These are phyloP conservation scores for Epinephelus fuscoguttatus DNA, from an alignment of 2,113 vertebrate genomes.

Conservation along the genomic window DNA sequence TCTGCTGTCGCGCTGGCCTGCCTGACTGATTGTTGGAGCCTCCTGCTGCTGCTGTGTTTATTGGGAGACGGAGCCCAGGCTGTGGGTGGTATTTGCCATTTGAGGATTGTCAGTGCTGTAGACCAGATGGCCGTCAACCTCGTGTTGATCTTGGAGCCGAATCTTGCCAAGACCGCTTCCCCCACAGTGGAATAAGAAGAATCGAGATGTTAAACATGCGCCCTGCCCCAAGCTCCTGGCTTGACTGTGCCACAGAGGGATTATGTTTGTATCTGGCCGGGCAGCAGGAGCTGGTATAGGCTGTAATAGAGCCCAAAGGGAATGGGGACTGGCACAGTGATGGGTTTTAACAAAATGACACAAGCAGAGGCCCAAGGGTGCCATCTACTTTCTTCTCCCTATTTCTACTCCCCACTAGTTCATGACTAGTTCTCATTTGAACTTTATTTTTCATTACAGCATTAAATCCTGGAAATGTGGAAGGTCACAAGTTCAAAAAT, in stretches of 20 bases:
- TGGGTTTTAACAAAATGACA: slow-evolving; percentile 37
- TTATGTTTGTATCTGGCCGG: slow-evolving; percentile 55
- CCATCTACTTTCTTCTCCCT: slow-evolving; percentile 1
- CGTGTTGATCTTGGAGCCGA: slow-evolving; percentile 69
- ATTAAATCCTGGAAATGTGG: background rate
- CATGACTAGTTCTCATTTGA: background rate
- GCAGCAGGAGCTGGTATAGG: slow-evolving; percentile 44
- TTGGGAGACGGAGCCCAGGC: slow-evolving; percentile 44
- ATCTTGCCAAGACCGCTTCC: slow-evolving; percentile 52
- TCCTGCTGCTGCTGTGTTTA: slow-evolving; percentile 43
- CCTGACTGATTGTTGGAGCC: slow-evolving; percentile 47
- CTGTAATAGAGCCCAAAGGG: slow-evolving; percentile 57
- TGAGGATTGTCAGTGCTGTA: slow-evolving; percentile 55
- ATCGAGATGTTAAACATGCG: slow-evolving; percentile 71
- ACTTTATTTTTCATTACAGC: background rate
- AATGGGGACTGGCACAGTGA: slow-evolving; percentile 34
- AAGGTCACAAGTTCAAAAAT: background rate
- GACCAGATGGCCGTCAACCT: slow-evolving; percentile 77
- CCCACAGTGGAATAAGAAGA: slow-evolving; percentile 57
- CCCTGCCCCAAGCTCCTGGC: slow-evolving; percentile 57
- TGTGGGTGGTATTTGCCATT: slow-evolving; percentile 69
- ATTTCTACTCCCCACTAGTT: background rate
- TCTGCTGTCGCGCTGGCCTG: slow-evolving; percentile 14
- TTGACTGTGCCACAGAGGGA: slow-evolving; percentile 53
- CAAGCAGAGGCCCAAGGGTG: slow-evolving; percentile 27